Conservation (phyloP, 2,888 invertebrate species). For the Parasteatoda lunata region DNA sequence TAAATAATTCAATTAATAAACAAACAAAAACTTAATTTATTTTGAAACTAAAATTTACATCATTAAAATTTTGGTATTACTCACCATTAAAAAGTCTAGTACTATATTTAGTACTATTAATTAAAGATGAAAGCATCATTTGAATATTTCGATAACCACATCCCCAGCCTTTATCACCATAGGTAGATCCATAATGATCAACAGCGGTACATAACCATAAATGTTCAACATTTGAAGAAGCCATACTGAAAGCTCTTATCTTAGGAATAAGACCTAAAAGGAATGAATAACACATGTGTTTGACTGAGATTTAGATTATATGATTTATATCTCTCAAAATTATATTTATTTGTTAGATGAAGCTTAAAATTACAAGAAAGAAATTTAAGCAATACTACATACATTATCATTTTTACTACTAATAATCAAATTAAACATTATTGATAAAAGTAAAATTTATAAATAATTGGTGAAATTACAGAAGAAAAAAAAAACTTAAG, state of each 20-base stretch:
- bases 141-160: conserved; percentile 94
- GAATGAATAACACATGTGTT: background rate
- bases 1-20: background rate
- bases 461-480: no score
- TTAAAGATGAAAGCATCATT: conserved; percentile 89
- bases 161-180: conserved; percentile 93
- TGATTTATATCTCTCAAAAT: no score
- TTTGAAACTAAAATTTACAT: background rate
- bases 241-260: conserved; percentile 73
- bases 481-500: no score
- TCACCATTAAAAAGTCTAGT: conserved; percentile 77
- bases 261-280: conserved; percentile 73
- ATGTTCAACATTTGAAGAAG: conserved; percentile 77
- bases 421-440: no score
- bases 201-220: conserved; percentile 86
- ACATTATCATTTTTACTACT: no score
- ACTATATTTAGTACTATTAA: conserved; percentile 82
- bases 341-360: no score
- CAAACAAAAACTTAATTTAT: background rate
- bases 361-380: no score
- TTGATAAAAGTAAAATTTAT: no score
- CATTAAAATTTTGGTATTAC: background rate
- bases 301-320: no score
- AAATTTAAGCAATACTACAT: no score
- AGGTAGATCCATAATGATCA: conserved; percentile 90